Conservation (phyloP, 1,140 invertebrate genomes). For the Choristoneura fumiferana region DNA sequence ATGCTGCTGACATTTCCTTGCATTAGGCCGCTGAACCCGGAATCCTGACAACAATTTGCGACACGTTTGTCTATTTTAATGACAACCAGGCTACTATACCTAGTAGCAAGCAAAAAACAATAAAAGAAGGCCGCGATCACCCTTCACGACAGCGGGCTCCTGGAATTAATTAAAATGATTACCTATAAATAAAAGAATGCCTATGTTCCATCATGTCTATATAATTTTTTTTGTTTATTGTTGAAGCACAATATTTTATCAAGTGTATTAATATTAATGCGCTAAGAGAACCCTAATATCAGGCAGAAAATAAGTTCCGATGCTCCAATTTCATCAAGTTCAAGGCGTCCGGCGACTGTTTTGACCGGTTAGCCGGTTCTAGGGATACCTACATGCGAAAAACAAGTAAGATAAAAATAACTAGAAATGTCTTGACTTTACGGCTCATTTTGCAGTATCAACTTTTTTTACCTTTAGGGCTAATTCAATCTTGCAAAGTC, state of each 20-base stretch:
- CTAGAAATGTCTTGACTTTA: constrained; percentile 17
- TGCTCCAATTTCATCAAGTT: constrained; percentile 32
- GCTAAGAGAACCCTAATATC: neutral
- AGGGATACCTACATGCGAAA: constrained; percentile 10
- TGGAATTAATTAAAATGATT: no score
- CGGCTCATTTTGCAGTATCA: constrained; percentile 28
- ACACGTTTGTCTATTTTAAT: constrained; percentile 20
- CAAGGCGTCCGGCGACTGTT: constrained; percentile 27
- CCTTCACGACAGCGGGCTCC: no score
- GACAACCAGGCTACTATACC: neutral
- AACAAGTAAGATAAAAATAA: constrained; percentile 1
- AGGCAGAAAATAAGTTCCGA: constrained; percentile 5
- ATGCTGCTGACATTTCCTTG: constrained; percentile 60
- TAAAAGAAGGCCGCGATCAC: no score
- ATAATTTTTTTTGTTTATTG: no score
- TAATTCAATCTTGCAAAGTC: constrained; percentile 42
- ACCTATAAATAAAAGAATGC: no score
- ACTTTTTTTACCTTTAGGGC: constrained; percentile 42
- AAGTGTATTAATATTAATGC: no score
- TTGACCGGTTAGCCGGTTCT: constrained; percentile 9
- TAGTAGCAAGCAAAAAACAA: neutral
- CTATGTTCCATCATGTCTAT: no score
- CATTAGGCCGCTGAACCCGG: constrained; percentile 59
- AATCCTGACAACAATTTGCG: constrained; percentile 45
- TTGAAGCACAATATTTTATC: no score